A percentile compares a stretch with the other conserved stretches of the same genome.
These are phyloP conservation scores for Bedellia somnulentella DNA, from an alignment of 2,888 invertebrate genomes.

Conservation along the genomic window DNA sequence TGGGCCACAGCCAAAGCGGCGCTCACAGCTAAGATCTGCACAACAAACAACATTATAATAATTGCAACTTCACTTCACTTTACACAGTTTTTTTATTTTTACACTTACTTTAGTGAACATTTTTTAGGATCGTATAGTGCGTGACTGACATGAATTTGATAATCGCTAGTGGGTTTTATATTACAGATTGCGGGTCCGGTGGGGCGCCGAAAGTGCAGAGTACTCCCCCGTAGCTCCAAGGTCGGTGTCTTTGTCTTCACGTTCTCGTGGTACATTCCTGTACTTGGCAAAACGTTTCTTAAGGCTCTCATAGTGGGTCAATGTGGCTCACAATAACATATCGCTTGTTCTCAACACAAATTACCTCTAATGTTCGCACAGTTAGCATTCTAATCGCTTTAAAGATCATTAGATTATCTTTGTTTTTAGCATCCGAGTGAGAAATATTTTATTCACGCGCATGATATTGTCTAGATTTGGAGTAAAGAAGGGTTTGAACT, in stretches of 20 bases:
- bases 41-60: constrained; percentile 8
- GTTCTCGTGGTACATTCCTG: constrained; percentile 31
- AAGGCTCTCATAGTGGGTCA: too few species aligned
- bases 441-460: too few species aligned
- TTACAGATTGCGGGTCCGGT: constrained; percentile 34
- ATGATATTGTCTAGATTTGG: too few species aligned
- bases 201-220: constrained; percentile 33
- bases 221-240: constrained; percentile 36
- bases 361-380: neutral
- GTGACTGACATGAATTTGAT: constrained; percentile 50
- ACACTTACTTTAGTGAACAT: constrained; percentile 51
- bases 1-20: constrained; percentile 41
- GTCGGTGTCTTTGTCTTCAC: constrained; percentile 46
- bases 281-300: constrained; percentile 37
- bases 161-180: constrained; percentile 48
- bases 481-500: too few species aligned
- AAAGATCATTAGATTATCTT: too few species aligned
- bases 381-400: too few species aligned
- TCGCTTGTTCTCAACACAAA: too few species aligned
- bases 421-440: too few species aligned
- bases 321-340: constrained; percentile 1
- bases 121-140: constrained; percentile 35
- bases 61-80: constrained; percentile 4
- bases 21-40: constrained; percentile 35
- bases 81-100: constrained; percentile 5